These are phyloP conservation scores for Hemicentrotus pulcherrimus DNA, from an alignment of 35 echinoderm and acorn worm species.

Conservation along the genomic window DNA sequence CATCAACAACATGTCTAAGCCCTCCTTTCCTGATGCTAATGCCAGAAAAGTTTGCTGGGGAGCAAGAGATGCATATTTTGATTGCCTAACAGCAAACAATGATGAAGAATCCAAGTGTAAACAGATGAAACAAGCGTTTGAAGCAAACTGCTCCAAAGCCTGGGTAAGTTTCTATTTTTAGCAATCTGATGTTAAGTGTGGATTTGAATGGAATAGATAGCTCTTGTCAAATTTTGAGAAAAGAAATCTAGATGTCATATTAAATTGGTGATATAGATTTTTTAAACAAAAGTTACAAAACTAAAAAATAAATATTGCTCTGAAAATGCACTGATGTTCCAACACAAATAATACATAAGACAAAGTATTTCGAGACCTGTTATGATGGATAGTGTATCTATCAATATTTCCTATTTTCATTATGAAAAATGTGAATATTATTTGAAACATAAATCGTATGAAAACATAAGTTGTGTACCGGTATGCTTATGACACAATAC, in stretches of 20 bases:
- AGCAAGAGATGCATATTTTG: constrained; percentile 66
- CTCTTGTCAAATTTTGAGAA: too few relatives aligned
- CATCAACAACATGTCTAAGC: constrained; percentile 39
- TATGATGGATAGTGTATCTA: neutral
- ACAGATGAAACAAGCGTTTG: constrained; percentile 57
- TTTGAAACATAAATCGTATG: too few relatives aligned
- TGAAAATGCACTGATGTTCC: neutral
- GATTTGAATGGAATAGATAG: too few relatives aligned
- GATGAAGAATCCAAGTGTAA: constrained; percentile 57
- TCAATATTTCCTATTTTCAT: neutral
- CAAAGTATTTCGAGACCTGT: neutral
- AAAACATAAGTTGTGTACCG: too few relatives aligned
- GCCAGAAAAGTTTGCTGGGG: constrained; percentile 57
- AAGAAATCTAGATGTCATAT: too few relatives aligned
- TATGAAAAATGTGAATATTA: too few relatives aligned
- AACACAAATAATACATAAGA: neutral
- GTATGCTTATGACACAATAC: too few relatives aligned
- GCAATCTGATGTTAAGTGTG: neutral
- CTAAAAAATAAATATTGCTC: too few relatives aligned
- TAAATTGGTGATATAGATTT: too few relatives aligned
- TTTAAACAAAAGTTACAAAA: too few relatives aligned
- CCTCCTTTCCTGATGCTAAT: constrained; percentile 58
- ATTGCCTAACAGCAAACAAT: constrained; percentile 54
- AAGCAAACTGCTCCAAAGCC: constrained; percentile 61
- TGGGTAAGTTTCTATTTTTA: constrained; percentile 57